Percentiles rank a stretch among this genome's conserved stretches.
Conservation (phyloP, 2,797 vertebrate species). For the Prunella strophiata region DNA sequence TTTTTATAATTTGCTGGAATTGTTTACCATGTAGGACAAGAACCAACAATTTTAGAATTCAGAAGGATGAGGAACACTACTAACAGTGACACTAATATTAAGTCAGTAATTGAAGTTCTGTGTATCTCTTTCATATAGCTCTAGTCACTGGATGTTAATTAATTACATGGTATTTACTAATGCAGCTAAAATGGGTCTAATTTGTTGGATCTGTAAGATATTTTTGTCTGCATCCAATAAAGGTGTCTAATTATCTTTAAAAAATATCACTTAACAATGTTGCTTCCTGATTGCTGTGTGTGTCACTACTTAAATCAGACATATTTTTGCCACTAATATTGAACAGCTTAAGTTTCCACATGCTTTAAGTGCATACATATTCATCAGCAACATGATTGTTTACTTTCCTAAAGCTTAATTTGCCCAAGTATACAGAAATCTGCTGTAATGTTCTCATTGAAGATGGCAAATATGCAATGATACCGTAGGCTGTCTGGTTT, state of each 20-base stretch:
- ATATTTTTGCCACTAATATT: neutral
- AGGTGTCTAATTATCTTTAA: neutral
- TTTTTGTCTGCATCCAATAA: neutral
- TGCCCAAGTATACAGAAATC: neutral
- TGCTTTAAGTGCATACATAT: neutral
- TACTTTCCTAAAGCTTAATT: neutral
- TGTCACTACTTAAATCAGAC: neutral
- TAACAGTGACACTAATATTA: neutral
- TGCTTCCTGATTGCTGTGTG: neutral
- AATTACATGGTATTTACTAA: neutral
- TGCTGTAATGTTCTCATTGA: neutral
- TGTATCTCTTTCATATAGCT: neutral
- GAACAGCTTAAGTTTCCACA: neutral
- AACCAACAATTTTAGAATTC: neutral
- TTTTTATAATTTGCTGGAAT: neutral
- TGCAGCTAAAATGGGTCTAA: neutral
- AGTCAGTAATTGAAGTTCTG: neutral
- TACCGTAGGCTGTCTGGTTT: neutral
- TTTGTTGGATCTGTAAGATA: neutral
- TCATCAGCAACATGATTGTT: neutral
- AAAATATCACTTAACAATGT: neutral
- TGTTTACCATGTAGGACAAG: neutral
- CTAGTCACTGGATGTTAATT: neutral
- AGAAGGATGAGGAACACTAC: neutral
- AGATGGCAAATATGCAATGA: neutral